Percentiles rank a stretch among this genome's conserved stretches.
phyloP scores from a whole-genome alignment of 2,113 vertebrate species.

The Todiramphus chloris region DNA sequence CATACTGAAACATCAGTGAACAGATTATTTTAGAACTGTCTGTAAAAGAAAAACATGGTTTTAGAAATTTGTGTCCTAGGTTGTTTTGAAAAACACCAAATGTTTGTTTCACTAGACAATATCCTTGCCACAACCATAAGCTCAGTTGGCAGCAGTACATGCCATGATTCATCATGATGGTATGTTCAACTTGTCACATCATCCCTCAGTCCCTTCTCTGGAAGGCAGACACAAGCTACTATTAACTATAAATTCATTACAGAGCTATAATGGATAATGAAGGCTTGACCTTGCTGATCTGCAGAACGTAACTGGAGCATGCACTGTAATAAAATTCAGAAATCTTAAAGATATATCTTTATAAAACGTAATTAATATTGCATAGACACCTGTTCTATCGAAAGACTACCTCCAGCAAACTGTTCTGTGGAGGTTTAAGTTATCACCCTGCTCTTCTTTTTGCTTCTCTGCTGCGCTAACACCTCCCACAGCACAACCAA shows the following conservation, averaged over 20 bases:
- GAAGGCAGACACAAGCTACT: not conserved
- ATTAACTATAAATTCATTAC: not conserved
- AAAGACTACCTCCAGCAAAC: not conserved
- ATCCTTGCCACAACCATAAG: not conserved
- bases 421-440: not conserved
- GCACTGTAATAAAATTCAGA: not conserved
- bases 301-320: not conserved
- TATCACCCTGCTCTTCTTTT: not conserved
- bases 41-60: not conserved
- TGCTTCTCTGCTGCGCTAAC: not conserved
- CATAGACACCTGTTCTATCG: not conserved
- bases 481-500: slow-evolving; percentile 30
- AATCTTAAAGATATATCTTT: not conserved
- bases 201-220: not conserved
- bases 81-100: not conserved
- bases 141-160: not conserved
- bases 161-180: not conserved
- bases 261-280: not conserved
- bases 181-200: not conserved
- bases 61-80: not conserved
- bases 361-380: not conserved
- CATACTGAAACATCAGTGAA: not conserved
- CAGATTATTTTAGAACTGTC: not conserved
- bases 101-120: not conserved
- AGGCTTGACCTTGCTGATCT: not conserved